phyloP scores from a whole-genome alignment of 2,888 invertebrate genomes.

The Schizaphis graminum region DNA sequence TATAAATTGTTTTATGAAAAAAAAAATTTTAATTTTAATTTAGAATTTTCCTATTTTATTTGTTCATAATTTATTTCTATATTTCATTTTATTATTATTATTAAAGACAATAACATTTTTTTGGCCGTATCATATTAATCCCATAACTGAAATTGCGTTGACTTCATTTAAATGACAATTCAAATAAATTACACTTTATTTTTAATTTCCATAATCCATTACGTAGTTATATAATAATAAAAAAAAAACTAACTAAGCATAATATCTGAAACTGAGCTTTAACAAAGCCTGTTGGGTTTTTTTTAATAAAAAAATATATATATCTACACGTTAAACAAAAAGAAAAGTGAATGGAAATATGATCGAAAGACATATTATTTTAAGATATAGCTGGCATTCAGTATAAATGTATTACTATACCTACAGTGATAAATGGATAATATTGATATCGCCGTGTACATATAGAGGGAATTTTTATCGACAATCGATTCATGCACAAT shows the following conservation, averaged over 20 bases:
- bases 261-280: neutral
- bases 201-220: slow-evolving; percentile 24
- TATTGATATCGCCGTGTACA: neutral
- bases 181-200: neutral
- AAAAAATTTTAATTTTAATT: neutral
- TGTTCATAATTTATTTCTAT: neutral
- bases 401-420: neutral
- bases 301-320: neutral
- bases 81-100: neutral
- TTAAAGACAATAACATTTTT: neutral
- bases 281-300: neutral
- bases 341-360: neutral
- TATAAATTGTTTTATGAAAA: neutral
- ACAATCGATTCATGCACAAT: neutral
- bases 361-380: neutral
- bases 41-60: neutral
- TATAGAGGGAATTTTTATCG: neutral
- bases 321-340: neutral
- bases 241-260: neutral
- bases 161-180: neutral
- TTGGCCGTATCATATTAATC: neutral
- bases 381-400: neutral
- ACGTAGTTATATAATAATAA: no score
- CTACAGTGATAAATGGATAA: neutral
- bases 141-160: neutral